phyloP scores from a whole-genome alignment of 1,140 invertebrate species.

The Drosophila guanche region DNA sequence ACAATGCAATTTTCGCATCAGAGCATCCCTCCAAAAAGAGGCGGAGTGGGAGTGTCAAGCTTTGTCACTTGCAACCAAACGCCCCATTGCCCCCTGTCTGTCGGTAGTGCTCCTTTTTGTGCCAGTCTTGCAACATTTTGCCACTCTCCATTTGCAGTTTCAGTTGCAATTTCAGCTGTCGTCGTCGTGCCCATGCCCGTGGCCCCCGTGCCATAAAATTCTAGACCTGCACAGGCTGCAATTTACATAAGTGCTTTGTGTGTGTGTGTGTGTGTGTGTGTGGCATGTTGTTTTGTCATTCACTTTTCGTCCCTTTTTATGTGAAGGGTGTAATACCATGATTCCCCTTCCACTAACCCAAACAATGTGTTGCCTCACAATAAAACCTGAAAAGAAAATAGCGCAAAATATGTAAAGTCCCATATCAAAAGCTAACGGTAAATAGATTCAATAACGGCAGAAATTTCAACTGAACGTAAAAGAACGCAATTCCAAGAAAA shows the following conservation, averaged over 20 bases:
- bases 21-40: not conserved
- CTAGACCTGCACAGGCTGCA: conserved; percentile 20
- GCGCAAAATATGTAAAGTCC: not conserved
- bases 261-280: not conserved
- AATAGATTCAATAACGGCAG: too few species aligned
- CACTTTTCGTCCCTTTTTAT: conserved; percentile 8
- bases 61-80: conserved; percentile 15
- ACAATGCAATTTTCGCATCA: conserved; percentile 68
- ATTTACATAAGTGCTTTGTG: conserved; percentile 58
- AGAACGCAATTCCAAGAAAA: too few species aligned
- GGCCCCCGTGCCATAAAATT: not conserved
- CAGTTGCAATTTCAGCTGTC: conserved; percentile 13
- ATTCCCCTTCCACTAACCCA: not conserved
- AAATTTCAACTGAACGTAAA: too few species aligned
- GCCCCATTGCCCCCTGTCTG: conserved; percentile 4
- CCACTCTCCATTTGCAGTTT: conserved; percentile 39
- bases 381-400: conserved; percentile 9
- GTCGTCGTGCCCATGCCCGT: too few species aligned
- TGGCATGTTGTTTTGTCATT: conserved; percentile 43
- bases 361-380: conserved; percentile 16
- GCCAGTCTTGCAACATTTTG: conserved; percentile 13
- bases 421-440: too few species aligned
- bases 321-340: conserved; percentile 10
- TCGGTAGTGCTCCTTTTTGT: not conserved
- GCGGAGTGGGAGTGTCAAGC: not conserved